Percentiles rank a stretch among this genome's conserved stretches.
These are phyloP conservation scores for Propithecus coquereli DNA, from an alignment of 2,113 vertebrate species.

Conservation along the genomic window DNA sequence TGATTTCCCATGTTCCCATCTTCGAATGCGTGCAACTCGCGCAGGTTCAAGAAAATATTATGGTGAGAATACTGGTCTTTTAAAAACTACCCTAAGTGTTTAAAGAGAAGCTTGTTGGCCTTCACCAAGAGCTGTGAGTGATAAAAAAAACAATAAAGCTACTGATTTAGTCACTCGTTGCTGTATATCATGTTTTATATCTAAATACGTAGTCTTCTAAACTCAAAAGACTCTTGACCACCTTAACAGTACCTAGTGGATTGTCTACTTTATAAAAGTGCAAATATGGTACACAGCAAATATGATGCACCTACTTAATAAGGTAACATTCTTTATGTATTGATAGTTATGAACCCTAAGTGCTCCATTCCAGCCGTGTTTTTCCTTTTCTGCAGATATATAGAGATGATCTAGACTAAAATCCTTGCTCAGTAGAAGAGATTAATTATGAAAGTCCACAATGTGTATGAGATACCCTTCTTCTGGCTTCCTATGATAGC, in stretches of 20 bases:
- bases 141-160: slow-evolving; percentile 70
- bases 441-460: neutral
- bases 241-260: neutral
- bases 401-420: neutral
- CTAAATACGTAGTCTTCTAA: slow-evolving; percentile 41
- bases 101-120: slow-evolving; percentile 69
- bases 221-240: neutral
- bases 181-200: slow-evolving; percentile 46
- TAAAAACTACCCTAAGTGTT: slow-evolving; percentile 70
- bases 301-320: neutral
- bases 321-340: neutral
- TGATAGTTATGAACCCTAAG: neutral
- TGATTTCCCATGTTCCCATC: slow-evolving; percentile 72
- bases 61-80: slow-evolving; percentile 73
- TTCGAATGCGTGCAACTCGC: slow-evolving; percentile 73
- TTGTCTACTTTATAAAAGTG: neutral
- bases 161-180: slow-evolving; percentile 77
- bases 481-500: neutral
- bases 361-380: neutral
- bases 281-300: neutral
- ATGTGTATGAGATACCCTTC: neutral
- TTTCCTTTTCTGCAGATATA: neutral
- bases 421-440: neutral
- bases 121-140: slow-evolving; percentile 67
- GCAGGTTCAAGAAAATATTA: slow-evolving; percentile 76